A percentile compares a stretch with the other conserved stretches of the same genome.
These are phyloP conservation scores for Sisor rabdophorus DNA, from an alignment of 2,113 vertebrate genomes.

Conservation along the genomic window DNA sequence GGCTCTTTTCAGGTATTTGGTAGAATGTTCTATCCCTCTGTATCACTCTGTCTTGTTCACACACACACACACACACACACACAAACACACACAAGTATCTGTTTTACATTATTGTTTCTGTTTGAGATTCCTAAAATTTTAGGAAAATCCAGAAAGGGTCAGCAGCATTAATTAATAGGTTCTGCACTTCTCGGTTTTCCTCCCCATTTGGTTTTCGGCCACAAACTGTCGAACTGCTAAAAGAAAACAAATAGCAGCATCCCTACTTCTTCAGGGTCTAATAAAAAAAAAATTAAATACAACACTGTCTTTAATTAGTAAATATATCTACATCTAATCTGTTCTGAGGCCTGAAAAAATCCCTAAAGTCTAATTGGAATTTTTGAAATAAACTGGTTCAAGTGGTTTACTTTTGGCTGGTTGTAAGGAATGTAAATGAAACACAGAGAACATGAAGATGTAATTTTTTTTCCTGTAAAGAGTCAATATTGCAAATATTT, in stretches of 20 bases:
- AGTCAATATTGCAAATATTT: no score
- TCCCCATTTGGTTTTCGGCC: conserved; percentile 21
- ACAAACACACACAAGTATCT: not conserved
- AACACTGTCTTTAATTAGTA: not conserved
- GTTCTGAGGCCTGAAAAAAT: not conserved
- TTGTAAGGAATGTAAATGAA: no score
- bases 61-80: conserved; percentile 1
- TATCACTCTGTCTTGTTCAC: no score
- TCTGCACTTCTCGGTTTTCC: conserved; percentile 14
- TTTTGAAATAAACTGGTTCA: not conserved
- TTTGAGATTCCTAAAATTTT: conserved; percentile 32
- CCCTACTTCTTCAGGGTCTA: conserved; percentile 28
- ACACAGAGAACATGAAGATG: not conserved
- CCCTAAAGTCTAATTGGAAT: not conserved
- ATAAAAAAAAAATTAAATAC: conserved; percentile 24
- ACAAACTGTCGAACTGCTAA: conserved; percentile 18
- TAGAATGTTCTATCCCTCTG: not conserved
- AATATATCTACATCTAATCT: not conserved
- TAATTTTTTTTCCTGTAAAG: no score
- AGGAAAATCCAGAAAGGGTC: conserved; percentile 20
- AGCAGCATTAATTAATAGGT: conserved; percentile 19
- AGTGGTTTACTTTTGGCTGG: not conserved
- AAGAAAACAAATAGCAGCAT: conserved; percentile 17
- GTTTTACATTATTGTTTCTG: conserved; percentile 17
- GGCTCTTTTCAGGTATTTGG: conserved; percentile 90